Evolutionary conservation across 2,888 invertebrate genomes (phyloP), one percentile per base, ranked within the genome.

Genomic region (Heliconius charithonia): DNA sequence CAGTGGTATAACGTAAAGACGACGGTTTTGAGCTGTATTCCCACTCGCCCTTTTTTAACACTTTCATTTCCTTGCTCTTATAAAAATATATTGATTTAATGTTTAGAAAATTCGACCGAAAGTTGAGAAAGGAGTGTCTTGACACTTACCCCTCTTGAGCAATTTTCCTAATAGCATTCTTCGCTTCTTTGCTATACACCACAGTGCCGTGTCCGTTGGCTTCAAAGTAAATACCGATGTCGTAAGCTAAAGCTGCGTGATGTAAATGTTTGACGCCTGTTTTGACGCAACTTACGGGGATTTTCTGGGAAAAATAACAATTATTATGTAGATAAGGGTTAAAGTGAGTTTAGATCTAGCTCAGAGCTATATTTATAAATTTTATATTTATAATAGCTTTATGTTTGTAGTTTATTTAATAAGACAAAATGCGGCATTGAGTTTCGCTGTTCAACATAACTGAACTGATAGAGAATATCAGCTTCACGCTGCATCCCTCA

Each of bases 171-270:
- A 97, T 95, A 22, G 92, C 88, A 19, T 94, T 88, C 86, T 97
- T 96, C 0, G 98, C 97, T 27, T 91, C 90, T 1, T 96, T 93
- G 88, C 97, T 98, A 86, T 98, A 98, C 0, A 98, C 93, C 0
- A 98, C 97, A 0, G 99, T 99, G 22, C 99, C 99, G 93, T 99
- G 99, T 0, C 99, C 99, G 93, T 99, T 99, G 0, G 99, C 99
- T 90, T 99, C 99, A 92, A 99, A 99, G 93, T 99, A 99, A 7
- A 99, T 96, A 4, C 99, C 99, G 85, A 99, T 96, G 89, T 99
- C 99, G 93, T 97, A 99, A 77, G 98, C 96, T 62, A 96, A 87
- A 0, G 99, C 99, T 88, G 97, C 97, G 87, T 98, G 97, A 89
- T 99, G 99, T 32, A 99, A 95, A 92, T 99, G 97, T 91, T 99